phyloP scores from a whole-genome alignment of 1,140 invertebrate genomes.

The Cepaea nemoralis region DNA sequence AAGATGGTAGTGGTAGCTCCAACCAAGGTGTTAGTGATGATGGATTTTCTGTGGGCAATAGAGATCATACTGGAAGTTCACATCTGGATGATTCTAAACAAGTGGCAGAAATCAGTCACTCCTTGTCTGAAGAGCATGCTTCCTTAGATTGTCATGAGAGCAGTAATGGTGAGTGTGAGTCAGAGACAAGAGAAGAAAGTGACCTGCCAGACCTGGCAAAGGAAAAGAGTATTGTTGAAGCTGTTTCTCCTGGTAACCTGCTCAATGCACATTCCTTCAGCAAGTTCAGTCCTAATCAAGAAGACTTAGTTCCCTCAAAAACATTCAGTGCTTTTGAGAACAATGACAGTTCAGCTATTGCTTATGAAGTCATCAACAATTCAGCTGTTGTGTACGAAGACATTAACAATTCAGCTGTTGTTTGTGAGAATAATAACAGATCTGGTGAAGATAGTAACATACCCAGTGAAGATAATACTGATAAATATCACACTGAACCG shows the following conservation, averaged over 20 bases:
- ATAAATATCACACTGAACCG: not conserved
- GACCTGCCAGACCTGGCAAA: not conserved
- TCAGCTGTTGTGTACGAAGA: not conserved
- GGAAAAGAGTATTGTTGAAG: not conserved
- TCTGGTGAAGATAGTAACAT: not conserved
- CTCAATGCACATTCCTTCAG: no score
- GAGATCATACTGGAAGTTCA: not conserved
- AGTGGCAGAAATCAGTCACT: constrained; percentile 2
- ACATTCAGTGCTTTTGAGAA: no score
- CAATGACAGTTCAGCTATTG: not conserved
- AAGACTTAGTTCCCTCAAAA: no score
- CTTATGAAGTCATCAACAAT: no score
- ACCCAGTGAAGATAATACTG: not conserved
- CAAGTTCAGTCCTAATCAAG: no score
- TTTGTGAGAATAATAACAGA: not conserved
- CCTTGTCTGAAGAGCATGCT: constrained; percentile 1
- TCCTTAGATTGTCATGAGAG: not conserved
- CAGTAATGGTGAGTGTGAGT: not conserved
- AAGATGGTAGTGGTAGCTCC: constrained; percentile 2
- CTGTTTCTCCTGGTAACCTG: no score
- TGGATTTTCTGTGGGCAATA: not conserved
- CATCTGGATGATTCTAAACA: constrained; percentile 27
- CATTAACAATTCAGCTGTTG: not conserved
- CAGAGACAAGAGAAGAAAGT: not conserved
- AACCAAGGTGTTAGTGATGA: not conserved